These are phyloP conservation scores for Alviniconcha marisindica DNA, from an alignment of 1,140 invertebrate genomes.

Conservation along the genomic window DNA sequence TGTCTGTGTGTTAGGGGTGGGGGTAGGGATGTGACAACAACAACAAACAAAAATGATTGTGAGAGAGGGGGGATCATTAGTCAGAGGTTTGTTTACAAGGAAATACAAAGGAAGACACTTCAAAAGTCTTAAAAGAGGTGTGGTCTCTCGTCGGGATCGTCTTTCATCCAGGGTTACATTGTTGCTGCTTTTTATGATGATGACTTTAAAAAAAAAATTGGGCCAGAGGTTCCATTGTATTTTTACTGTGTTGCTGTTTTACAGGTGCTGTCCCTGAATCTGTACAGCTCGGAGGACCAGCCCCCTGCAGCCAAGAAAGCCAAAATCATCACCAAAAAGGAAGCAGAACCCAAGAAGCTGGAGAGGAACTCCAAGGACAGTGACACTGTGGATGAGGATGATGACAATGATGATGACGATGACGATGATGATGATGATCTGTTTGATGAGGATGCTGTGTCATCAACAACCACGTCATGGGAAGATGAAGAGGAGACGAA, in stretches of 20 bases:
- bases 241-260: neutral
- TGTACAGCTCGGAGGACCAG: constrained; percentile 68
- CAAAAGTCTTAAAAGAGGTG: too few species aligned
- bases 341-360: constrained; percentile 36
- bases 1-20: too few species aligned
- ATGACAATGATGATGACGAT: constrained; percentile 50
- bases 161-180: too few species aligned
- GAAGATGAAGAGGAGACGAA: constrained; percentile 45
- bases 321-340: constrained; percentile 45
- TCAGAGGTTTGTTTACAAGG: too few species aligned
- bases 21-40: too few species aligned
- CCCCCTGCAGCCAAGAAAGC: constrained; percentile 47
- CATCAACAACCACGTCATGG: constrained; percentile 40
- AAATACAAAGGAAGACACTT: too few species aligned
- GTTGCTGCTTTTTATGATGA: too few species aligned
- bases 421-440: constrained; percentile 51
- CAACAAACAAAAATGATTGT: too few species aligned
- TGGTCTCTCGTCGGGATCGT: too few species aligned
- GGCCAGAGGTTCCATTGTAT: too few species aligned
- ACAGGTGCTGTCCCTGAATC: constrained; percentile 72
- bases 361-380: constrained; percentile 39
- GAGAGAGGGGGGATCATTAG: too few species aligned
- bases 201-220: too few species aligned
- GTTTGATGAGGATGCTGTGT: constrained; percentile 43
- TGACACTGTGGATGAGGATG: constrained; percentile 42